Evolutionary conservation across 2,797 vertebrate genomes (phyloP).

Genomic region (Rhinella marina): DNA sequence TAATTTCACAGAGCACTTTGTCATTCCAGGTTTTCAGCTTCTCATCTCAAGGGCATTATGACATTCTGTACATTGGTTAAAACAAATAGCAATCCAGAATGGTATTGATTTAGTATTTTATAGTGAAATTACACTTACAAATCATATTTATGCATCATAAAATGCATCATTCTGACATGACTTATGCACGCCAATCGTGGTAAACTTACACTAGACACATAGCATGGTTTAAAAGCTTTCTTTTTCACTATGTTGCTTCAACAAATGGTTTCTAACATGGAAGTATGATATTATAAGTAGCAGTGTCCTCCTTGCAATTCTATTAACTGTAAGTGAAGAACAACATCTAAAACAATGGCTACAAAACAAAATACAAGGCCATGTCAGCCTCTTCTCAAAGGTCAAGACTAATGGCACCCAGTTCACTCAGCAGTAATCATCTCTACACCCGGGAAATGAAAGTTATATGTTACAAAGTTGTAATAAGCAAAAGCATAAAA

Average conservation of each 20-base stretch:
- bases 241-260: neutral
- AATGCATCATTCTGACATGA: slow-evolving; percentile 24
- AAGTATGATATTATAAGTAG: slow-evolving; percentile 7
- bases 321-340: slow-evolving; percentile 56
- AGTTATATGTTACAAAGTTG: slow-evolving; percentile 45
- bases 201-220: slow-evolving; percentile 19
- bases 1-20: slow-evolving; percentile 29
- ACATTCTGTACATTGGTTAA: slow-evolving; percentile 24
- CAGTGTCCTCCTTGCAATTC: slow-evolving; percentile 27
- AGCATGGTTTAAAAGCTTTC: neutral
- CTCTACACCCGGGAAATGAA: slow-evolving; percentile 15
- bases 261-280: slow-evolving; percentile 40
- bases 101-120: slow-evolving; percentile 40
- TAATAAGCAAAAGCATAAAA: slow-evolving; percentile 31
- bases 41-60: slow-evolving; percentile 49
- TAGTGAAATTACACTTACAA: slow-evolving; percentile 41
- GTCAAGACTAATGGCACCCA: slow-evolving; percentile 44
- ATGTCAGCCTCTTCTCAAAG: slow-evolving; percentile 45
- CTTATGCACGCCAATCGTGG: neutral
- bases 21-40: slow-evolving; percentile 34
- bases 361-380: slow-evolving; percentile 45
- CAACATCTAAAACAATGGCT: slow-evolving; percentile 34
- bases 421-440: slow-evolving; percentile 37
- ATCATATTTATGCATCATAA: slow-evolving; percentile 45
- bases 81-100: slow-evolving; percentile 33